Percentiles rank a stretch among this genome's conserved stretches.
Conservation (phyloP, 2,888 invertebrate species). For the Parapristionchus giblindavisi region DNA sequence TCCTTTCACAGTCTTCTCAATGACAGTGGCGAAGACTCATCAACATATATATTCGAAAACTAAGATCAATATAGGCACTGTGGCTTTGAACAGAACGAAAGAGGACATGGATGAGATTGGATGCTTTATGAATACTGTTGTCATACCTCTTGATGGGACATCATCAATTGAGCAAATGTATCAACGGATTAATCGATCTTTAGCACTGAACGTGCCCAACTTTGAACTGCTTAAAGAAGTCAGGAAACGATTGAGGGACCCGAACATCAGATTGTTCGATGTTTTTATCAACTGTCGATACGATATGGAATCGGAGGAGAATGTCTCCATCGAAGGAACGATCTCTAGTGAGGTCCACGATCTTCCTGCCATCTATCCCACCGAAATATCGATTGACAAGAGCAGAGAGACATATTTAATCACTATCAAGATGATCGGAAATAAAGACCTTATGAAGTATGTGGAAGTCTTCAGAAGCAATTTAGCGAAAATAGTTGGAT, state of each 20-base stretch:
- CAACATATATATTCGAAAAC: not conserved
- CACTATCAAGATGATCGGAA: conserved; percentile 7
- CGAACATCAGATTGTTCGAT: conserved; percentile 41
- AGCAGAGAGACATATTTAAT: not conserved
- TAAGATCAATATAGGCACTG: conserved; percentile 50
- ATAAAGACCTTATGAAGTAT: not conserved
- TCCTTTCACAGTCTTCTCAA: not conserved
- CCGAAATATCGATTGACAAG: conserved; percentile 9
- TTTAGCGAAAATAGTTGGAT: not conserved
- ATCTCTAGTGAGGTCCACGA: not conserved
- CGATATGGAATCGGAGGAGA: conserved; percentile 51
- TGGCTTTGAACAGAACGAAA: conserved; percentile 46
- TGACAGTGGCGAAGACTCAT: not conserved
- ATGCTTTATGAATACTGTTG: conserved; percentile 59
- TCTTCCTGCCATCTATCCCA: not conserved
- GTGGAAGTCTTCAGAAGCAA: not conserved
- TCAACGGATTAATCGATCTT: not conserved
- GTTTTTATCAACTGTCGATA: conserved; percentile 63
- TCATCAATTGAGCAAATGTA: not conserved
- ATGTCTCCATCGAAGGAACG: not conserved
- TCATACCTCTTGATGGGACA: conserved; percentile 41
- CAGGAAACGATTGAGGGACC: not conserved
- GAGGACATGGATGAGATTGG: conserved; percentile 49
- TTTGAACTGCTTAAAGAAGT: not conserved
- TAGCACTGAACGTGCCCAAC: not conserved